Percentiles rank a stretch among this genome's conserved stretches.
These are phyloP conservation scores for Sceloporus tristichus DNA, from an alignment of 2,113 vertebrate genomes.

Conservation along the genomic window DNA sequence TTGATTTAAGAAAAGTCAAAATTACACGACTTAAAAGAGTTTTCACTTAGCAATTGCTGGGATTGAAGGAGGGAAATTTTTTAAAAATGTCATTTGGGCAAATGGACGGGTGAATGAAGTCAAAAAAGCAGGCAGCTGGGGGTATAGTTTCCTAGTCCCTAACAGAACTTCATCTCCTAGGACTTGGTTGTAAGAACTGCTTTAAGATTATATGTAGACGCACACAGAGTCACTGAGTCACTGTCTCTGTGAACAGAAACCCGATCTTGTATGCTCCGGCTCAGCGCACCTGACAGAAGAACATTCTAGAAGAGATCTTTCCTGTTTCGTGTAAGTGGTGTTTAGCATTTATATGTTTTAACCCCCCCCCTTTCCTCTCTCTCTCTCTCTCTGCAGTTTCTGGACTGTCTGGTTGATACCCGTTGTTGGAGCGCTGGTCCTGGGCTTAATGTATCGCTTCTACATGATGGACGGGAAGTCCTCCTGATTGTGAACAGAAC, in stretches of 20 bases:
- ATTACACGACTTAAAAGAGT: too few species aligned
- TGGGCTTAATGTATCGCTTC: constrained; percentile 91
- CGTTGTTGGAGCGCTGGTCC: constrained; percentile 77
- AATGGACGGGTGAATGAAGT: too few species aligned
- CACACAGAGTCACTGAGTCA: not conserved
- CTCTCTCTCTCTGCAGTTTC: constrained; percentile 70
- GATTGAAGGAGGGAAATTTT: too few species aligned
- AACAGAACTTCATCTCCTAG: not conserved
- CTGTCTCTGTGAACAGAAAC: not conserved
- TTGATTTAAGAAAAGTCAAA: too few species aligned
- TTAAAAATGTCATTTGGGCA: too few species aligned
- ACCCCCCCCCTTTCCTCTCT: not conserved
- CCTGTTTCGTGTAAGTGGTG: not conserved
- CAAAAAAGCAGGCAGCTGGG: too few species aligned
- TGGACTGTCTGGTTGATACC: constrained; percentile 93
- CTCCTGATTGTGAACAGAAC: constrained; percentile 71
- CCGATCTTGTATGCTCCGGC: too few species aligned
- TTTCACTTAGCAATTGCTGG: too few species aligned
- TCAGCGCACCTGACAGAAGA: not conserved
- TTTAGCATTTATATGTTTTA: not conserved
- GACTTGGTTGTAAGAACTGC: not conserved
- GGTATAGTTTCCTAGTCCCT: not conserved
- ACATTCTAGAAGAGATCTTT: not conserved
- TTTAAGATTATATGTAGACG: too few species aligned
- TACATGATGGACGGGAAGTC: constrained; percentile 86